Conservation (phyloP, 1,140 invertebrate genomes). For the Drosophila pseudoananassae region DNA sequence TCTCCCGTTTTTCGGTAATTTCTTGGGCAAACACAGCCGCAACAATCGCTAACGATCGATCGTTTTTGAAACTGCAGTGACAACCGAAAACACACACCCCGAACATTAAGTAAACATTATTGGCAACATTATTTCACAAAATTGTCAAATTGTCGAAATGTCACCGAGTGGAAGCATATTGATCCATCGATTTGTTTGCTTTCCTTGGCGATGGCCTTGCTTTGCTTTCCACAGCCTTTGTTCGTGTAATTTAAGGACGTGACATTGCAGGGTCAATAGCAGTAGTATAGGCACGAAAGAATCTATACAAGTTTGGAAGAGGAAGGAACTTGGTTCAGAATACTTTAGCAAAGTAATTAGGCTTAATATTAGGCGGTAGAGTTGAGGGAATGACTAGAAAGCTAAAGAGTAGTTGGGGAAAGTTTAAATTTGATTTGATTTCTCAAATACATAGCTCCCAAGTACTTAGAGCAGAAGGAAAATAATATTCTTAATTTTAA, state of each 20-base stretch:
- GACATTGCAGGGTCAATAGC: constrained; percentile 54
- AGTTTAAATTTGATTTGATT: too few relatives aligned
- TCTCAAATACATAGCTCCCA: too few relatives aligned
- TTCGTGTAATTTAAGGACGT: constrained; percentile 77
- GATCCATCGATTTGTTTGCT: constrained; percentile 67
- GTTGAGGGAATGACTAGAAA: too few relatives aligned
- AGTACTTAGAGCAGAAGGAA: too few relatives aligned
- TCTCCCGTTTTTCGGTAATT: constrained; percentile 53
- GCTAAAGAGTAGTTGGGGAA: too few relatives aligned
- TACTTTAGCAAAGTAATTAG: too few relatives aligned
- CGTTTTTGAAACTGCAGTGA: constrained; percentile 35
- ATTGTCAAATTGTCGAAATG: constrained; percentile 5
- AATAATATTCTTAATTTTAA: too few relatives aligned
- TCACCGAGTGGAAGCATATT: constrained; percentile 19
- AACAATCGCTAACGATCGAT: constrained; percentile 28
- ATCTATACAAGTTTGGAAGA: too few relatives aligned
- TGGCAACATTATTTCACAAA: constrained; percentile 39
- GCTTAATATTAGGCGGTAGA: too few relatives aligned
- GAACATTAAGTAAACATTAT: background rate
- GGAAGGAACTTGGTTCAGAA: too few relatives aligned
- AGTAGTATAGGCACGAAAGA: background rate
- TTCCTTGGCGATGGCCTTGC: constrained; percentile 25
- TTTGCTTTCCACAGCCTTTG: constrained; percentile 11
- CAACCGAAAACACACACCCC: constrained; percentile 13
- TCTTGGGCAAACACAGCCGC: constrained; percentile 72